A percentile compares a stretch with the other conserved stretches of the same genome.
These are phyloP conservation scores for Ecliptopera silaceata DNA, from an alignment of 2,888 invertebrate species.

Conservation along the genomic window DNA sequence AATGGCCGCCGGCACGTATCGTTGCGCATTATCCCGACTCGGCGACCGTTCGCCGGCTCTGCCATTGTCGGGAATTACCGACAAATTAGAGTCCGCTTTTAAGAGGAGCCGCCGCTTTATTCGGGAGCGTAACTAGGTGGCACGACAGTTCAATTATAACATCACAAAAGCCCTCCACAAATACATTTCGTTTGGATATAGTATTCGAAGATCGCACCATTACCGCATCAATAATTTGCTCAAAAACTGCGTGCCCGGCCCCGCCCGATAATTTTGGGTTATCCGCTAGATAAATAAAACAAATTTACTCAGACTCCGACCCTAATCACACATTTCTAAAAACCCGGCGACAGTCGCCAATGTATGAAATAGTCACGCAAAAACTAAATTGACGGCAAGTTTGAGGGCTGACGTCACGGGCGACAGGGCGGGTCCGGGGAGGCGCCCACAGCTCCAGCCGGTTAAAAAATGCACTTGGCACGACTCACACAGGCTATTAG, in stretches of 20 bases:
- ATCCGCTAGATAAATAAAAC: slow-evolving; percentile 66
- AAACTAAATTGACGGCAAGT: slow-evolving; percentile 66
- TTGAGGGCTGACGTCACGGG: slow-evolving; percentile 76
- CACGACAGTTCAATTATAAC: slow-evolving; percentile 55
- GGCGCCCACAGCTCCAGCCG: slow-evolving; percentile 65
- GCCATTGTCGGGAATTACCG: slow-evolving; percentile 75
- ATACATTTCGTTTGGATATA: slow-evolving; percentile 19
- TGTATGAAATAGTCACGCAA: slow-evolving; percentile 73
- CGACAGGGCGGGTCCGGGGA: slow-evolving; percentile 77
- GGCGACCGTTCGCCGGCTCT: slow-evolving; percentile 58
- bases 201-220: slow-evolving; percentile 36
- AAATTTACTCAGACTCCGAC: slow-evolving; percentile 64
- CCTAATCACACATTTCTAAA: slow-evolving; percentile 74
- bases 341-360: slow-evolving; percentile 80
- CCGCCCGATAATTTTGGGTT: slow-evolving; percentile 52
- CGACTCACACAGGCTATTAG: slow-evolving; percentile 75
- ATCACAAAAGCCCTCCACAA: slow-evolving; percentile 41
- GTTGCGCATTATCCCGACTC: slow-evolving; percentile 74
- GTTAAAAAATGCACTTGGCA: slow-evolving; percentile 64
- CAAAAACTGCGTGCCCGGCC: slow-evolving; percentile 52
- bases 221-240: slow-evolving; percentile 38
- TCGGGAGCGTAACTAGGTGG: slow-evolving; percentile 79
- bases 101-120: slow-evolving; percentile 58
- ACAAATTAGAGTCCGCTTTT: slow-evolving; percentile 75
- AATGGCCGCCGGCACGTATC: slow-evolving; percentile 69